Conservation (phyloP, 2,888 invertebrate species). For the Tenthredo notha region DNA sequence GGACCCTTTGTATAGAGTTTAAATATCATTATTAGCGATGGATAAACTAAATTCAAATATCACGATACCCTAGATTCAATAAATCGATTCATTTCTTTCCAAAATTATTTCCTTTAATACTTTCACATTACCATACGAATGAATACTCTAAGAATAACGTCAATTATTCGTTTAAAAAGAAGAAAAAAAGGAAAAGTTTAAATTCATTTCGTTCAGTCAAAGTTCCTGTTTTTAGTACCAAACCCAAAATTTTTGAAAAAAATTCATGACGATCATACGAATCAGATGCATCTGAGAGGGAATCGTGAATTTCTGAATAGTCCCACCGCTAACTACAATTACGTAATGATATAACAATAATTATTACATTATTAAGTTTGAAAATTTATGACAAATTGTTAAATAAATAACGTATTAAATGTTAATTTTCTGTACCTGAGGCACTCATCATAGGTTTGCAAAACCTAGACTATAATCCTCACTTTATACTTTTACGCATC, state of each 20-base stretch:
- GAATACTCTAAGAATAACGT: neutral
- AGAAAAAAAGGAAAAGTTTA: neutral
- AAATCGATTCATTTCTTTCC: neutral
- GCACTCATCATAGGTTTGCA: conserved; percentile 40
- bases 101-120: neutral
- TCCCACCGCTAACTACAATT: conserved; percentile 13
- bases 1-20: conserved; percentile 51
- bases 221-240: neutral
- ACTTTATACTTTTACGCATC: neutral
- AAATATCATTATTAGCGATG: conserved; percentile 43
- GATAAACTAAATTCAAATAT: neutral
- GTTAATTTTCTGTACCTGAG: conserved; percentile 33
- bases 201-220: neutral
- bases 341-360: neutral
- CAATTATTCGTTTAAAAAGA: neutral
- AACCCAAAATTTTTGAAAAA: neutral
- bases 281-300: neutral
- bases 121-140: neutral
- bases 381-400: conserved; percentile 5
- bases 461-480: conserved; percentile 32
- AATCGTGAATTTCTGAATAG: neutral
- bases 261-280: neutral
- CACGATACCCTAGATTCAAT: conserved; percentile 1
- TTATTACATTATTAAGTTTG: neutral
- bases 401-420: neutral